These are phyloP conservation scores for Latrodectus geometricus DNA, from an alignment of 1,140 invertebrate genomes.

Conservation along the genomic window DNA sequence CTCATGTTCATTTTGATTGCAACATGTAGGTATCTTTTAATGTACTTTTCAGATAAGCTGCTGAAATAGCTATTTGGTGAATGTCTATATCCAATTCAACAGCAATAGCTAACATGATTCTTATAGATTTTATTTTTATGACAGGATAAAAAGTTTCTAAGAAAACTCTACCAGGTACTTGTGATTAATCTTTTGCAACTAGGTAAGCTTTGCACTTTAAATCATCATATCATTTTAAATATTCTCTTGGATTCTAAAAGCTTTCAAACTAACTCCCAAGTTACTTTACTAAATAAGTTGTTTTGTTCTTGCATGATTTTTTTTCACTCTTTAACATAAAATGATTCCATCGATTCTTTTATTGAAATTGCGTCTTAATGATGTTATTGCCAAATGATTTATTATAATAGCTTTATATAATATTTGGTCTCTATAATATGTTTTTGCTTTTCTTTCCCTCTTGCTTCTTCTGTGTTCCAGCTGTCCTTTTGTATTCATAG, in stretches of 20 bases:
- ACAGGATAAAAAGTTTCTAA: conserved; percentile 64
- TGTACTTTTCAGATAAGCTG: conserved; percentile 67
- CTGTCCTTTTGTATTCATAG: too few species aligned
- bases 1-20: conserved; percentile 68
- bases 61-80: conserved; percentile 65
- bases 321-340: conserved; percentile 66
- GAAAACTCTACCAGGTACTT: conserved; percentile 59
- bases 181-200: conserved; percentile 60
- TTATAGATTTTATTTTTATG: conserved; percentile 65
- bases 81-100: conserved; percentile 14
- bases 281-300: conserved; percentile 66
- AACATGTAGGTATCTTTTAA: conserved; percentile 69
- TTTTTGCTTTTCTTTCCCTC: too few species aligned
- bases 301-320: conserved; percentile 68
- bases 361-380: conserved; percentile 1
- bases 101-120: conserved; percentile 64
- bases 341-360: conserved; percentile 65
- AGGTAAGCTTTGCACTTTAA: conserved; percentile 46
- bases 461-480: too few species aligned
- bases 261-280: conserved; percentile 66
- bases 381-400: too few species aligned
- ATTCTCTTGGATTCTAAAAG: conserved; percentile 68
- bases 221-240: conserved; percentile 33
- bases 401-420: too few species aligned
- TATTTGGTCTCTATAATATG: too few species aligned